Conservation (phyloP, 2,113 vertebrate genomes). For the Hippopotamus amphibius region DNA sequence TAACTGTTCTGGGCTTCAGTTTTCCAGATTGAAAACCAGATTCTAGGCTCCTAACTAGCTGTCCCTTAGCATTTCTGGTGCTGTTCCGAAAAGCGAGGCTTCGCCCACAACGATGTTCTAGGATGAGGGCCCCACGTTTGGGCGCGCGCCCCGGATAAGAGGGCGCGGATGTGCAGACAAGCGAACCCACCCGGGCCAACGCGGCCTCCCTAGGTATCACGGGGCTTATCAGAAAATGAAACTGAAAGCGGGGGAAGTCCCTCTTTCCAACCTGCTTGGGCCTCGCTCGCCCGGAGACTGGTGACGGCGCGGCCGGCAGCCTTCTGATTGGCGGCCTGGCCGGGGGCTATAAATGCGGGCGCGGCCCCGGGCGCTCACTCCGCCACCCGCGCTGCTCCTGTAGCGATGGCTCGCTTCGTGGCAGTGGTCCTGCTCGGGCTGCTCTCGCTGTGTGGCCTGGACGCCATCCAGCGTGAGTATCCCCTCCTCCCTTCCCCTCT, state of each 20-base stretch:
- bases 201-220: background rate
- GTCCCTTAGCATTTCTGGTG: background rate
- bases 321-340: constrained; percentile 2
- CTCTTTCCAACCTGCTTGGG: background rate
- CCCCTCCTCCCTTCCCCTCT: too few species aligned
- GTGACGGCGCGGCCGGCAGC: background rate
- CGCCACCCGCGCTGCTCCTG: accelerated
- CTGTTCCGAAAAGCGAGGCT: background rate
- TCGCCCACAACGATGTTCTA: background rate
- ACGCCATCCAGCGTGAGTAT: constrained; percentile 31
- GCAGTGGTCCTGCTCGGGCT: background rate
- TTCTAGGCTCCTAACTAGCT: background rate
- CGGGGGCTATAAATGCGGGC: background rate
- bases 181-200: background rate
- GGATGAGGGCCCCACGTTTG: too few species aligned
- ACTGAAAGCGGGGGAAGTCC: constrained; percentile 57
- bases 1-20: background rate
- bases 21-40: background rate
- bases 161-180: background rate
- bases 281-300: background rate
- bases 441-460: background rate
- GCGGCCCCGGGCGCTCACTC: accelerated
- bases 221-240: constrained; percentile 67
- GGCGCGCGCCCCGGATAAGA: accelerated
- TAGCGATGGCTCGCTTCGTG: background rate